Conservation (phyloP, 2,113 vertebrate species). For the Carassius carassius region DNA sequence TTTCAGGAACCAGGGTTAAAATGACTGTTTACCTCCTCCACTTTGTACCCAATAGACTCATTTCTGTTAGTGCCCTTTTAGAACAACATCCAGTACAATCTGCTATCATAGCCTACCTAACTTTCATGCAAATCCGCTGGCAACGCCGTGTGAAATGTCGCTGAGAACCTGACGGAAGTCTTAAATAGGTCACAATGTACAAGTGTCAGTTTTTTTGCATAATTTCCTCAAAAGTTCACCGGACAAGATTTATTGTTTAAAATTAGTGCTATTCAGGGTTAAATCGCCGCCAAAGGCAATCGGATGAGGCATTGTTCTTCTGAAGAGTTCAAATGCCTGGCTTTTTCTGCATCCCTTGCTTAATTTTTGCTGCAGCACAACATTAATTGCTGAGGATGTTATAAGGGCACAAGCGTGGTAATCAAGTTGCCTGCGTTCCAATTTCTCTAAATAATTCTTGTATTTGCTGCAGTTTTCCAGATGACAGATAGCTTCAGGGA, state of each 20-base stretch:
- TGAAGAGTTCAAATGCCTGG: conserved; percentile 32
- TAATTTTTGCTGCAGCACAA: conserved; percentile 67
- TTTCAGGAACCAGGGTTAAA: conserved; percentile 57
- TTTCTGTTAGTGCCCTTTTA: conserved; percentile 44
- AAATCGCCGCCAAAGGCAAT: neutral
- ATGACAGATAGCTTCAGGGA: conserved; percentile 81
- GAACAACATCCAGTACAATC: conserved; percentile 66
- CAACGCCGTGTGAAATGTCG: conserved; percentile 60
- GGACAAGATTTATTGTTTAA: neutral
- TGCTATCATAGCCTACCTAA: conserved; percentile 63
- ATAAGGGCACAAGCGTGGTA: conserved; percentile 69
- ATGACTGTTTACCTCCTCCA: conserved; percentile 60
- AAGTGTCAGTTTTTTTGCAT: conserved; percentile 64
- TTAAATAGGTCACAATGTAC: conserved; percentile 77
- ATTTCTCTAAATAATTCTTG: conserved; percentile 81
- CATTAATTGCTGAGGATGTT: conserved; percentile 69
- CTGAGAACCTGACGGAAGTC: conserved; percentile 55
- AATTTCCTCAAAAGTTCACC: conserved; percentile 61
- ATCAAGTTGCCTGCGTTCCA: conserved; percentile 76
- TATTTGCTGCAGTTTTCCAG: conserved; percentile 78
- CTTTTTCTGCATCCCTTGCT: conserved; percentile 63
- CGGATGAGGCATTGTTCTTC: conserved; percentile 1
- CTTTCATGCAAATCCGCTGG: conserved; percentile 61
- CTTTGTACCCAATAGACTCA: conserved; percentile 47
- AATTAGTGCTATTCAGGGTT: neutral